These are phyloP conservation scores for Anadara kagoshimensis DNA, from an alignment of 1,140 invertebrate genomes.

Conservation along the genomic window DNA sequence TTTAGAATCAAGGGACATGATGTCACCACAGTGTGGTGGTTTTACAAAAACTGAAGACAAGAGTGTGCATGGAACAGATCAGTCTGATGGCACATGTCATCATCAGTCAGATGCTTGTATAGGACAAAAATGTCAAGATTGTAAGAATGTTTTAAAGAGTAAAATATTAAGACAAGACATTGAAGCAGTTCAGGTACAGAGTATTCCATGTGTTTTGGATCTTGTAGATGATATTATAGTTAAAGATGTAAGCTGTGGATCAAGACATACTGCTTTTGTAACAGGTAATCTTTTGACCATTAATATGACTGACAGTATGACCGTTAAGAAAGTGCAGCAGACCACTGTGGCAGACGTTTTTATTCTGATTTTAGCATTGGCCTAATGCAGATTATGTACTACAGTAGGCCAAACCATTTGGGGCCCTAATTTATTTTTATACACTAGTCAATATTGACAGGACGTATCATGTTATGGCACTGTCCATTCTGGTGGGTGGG, in stretches of 20 bases:
- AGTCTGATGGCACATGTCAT: not conserved
- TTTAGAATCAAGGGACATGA: not conserved
- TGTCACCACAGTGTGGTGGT: not conserved
- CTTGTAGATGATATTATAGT: conserved; percentile 42
- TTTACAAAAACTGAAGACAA: not conserved
- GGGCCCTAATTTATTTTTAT: too few relatives aligned
- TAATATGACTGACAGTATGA: too few relatives aligned
- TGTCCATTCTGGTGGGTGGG: too few relatives aligned
- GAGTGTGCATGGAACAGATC: not conserved
- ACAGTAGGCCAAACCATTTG: too few relatives aligned
- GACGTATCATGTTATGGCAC: too few relatives aligned
- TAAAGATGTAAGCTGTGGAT: conserved; percentile 59
- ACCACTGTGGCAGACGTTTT: too few relatives aligned
- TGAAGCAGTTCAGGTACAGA: conserved; percentile 45
- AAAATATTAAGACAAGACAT: conserved; percentile 32
- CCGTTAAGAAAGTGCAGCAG: too few relatives aligned
- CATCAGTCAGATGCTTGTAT: not conserved
- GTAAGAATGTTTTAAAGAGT: not conserved
- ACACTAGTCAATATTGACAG: too few relatives aligned
- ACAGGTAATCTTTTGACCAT: conserved; percentile 49
- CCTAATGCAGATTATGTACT: too few relatives aligned
- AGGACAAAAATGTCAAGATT: not conserved
- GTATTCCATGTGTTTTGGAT: conserved; percentile 48
- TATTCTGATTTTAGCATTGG: too few relatives aligned
- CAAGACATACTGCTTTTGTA: conserved; percentile 63